Evolutionary conservation across 2,888 invertebrate species (phyloP), one percentile per base, ranked within the genome.

Genomic region (Tinea semifulvella): DNA sequence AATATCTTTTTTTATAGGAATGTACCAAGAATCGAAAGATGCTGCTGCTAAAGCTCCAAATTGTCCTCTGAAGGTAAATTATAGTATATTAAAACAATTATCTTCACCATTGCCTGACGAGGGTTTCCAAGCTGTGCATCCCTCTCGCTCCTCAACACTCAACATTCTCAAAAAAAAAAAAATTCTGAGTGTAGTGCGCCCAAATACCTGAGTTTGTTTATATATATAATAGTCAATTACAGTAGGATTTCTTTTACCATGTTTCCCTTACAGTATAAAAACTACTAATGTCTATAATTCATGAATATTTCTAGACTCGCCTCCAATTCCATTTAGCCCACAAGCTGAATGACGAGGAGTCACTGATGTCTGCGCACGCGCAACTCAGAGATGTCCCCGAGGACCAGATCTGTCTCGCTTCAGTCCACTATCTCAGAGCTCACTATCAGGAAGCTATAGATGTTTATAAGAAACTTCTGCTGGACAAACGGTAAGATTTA

Each of bases 391-490:
- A 96, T 59, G 86, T 92, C 5, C 85, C 96, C 1, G 96, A 98
- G 67, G 98, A 99, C 80, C 97, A 98, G 68, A 84, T 99, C 27
- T 94, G 96, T 56, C 71, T 98, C 45, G 98, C 98, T 1, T 94
- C 98, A 1, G 92, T 99, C 53, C 98, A 99, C 66, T 99, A 96
- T 63, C 82, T 98, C 46, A 85, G 98, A 45, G 92, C 94, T 4
- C 98, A 99, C 70, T 99, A 98, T 65, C 97, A 98, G 65, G 98
- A 99, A 68, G 98, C 99, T 38, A 97, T 98, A 49, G 98, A 98
- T 66, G 95, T 98, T 50, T 99, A 99, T 65, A 99, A 98, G 70
- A 86, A 94, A 48, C 85, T 98, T 44, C 81, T 98, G 10, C 72
- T 96, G 16, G 94, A 96, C 56, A 93, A 97, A 76, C 91, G 96